Evolutionary conservation across 2,797 vertebrate genomes (phyloP).

Genomic region (Heterohyrax brucei): DNA sequence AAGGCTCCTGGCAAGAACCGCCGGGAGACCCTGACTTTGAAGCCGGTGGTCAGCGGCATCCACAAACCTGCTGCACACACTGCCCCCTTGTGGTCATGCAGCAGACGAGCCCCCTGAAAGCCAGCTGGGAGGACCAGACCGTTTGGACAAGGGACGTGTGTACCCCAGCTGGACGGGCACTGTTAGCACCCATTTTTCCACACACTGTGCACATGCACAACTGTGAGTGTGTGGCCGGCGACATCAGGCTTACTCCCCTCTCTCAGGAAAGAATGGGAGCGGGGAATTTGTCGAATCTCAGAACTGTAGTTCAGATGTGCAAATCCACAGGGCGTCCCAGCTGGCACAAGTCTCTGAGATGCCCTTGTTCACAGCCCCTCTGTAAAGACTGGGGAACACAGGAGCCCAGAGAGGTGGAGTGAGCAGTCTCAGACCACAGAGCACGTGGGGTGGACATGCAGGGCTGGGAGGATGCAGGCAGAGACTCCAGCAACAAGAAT

Average conservation of each 20-base stretch:
- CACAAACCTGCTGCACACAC: slow-evolving; percentile 82
- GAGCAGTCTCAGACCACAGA: background rate
- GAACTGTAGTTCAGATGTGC: background rate
- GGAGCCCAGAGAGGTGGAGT: background rate
- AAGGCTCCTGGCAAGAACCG: fast-evolving
- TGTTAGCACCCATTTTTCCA: fast-evolving
- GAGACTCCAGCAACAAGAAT: fast-evolving
- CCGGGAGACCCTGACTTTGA: background rate
- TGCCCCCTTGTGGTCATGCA: slow-evolving; percentile 89
- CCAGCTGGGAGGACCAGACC: fast-evolving
- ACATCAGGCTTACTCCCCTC: background rate
- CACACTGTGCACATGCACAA: fast-evolving
- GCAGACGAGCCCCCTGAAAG: background rate
- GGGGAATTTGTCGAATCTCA: background rate
- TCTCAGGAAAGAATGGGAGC: background rate
- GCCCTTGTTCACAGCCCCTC: background rate
- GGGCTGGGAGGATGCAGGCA: fast-evolving
- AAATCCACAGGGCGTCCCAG: background rate
- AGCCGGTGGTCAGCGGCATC: fast-evolving
- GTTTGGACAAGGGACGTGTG: fast-evolving
- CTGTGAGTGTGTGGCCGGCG: fast-evolving
- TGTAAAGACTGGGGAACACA: background rate
- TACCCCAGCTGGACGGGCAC: background rate
- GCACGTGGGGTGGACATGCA: fast-evolving
- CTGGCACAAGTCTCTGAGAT: background rate